A percentile compares a stretch with the other conserved stretches of the same genome.
These are phyloP conservation scores for Drosophila affinis DNA, from an alignment of 2,888 invertebrate genomes.

Conservation along the genomic window DNA sequence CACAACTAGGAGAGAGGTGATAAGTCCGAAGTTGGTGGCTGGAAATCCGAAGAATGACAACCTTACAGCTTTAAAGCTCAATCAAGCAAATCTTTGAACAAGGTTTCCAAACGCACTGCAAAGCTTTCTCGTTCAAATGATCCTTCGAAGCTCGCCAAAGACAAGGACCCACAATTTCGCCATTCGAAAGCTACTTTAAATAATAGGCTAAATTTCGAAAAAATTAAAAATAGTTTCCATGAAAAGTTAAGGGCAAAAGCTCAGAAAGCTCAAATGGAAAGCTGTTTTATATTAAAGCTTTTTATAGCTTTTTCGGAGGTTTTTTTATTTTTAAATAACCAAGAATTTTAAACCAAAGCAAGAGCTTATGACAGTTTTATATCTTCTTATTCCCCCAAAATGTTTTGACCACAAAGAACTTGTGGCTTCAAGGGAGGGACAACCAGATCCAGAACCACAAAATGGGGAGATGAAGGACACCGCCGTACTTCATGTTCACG, in stretches of 20 bases:
- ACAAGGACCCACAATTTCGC: no score
- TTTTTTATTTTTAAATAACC: neutral
- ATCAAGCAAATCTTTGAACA: neutral
- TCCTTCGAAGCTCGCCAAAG: no score
- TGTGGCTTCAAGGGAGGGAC: conserved; percentile 1
- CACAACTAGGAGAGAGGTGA: no score
- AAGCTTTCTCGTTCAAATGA: no score
- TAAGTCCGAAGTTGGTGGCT: no score
- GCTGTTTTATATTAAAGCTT: neutral
- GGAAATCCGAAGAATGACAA: neutral
- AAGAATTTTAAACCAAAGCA: neutral
- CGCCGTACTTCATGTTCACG: neutral
- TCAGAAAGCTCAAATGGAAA: neutral
- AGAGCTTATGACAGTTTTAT: no score
- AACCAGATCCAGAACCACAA: no score
- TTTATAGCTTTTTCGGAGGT: neutral
- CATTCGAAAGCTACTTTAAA: no score
- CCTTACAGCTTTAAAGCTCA: neutral
- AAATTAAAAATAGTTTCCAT: neutral
- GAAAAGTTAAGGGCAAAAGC: neutral
- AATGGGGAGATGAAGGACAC: no score
- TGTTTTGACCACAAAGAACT: conserved; percentile 30
- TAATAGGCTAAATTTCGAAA: no score
- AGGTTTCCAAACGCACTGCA: neutral
- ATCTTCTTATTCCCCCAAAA: neutral